A percentile compares a stretch with the other conserved stretches of the same genome.
These are phyloP conservation scores for Pyxicephalus adspersus DNA, from an alignment of 2,113 vertebrate genomes.

Conservation along the genomic window DNA sequence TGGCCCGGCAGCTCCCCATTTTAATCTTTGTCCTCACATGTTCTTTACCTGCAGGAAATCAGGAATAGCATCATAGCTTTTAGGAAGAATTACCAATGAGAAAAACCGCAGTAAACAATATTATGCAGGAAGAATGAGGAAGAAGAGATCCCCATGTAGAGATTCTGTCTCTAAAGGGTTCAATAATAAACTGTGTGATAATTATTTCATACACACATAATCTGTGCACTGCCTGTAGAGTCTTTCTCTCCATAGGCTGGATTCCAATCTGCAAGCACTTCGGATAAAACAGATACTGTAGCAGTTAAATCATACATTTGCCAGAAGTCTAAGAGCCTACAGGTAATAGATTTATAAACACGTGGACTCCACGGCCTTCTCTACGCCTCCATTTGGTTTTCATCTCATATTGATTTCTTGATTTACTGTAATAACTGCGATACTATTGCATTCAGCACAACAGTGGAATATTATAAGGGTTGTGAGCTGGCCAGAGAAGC, in stretches of 20 bases:
- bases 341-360: conserved; percentile 54
- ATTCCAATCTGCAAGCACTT: background rate
- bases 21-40: too few species aligned
- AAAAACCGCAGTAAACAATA: conserved; percentile 53
- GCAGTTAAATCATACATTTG: background rate
- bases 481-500: background rate
- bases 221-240: conserved; percentile 45
- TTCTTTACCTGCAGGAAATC: too few species aligned
- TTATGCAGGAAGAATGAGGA: conserved; percentile 53
- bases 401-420: conserved; percentile 51
- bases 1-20: too few species aligned
- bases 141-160: conserved; percentile 63
- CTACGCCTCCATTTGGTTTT: conserved; percentile 48
- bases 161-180: conserved; percentile 53
- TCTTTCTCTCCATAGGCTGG: conserved; percentile 9
- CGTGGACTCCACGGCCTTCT: accelerated
- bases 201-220: conserved; percentile 61
- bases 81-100: background rate
- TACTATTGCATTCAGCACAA: conserved; percentile 34
- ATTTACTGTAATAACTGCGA: conserved; percentile 40
- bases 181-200: conserved; percentile 61
- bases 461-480: background rate
- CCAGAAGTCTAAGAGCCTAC: background rate
- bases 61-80: too few species aligned
- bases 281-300: conserved; percentile 46